phyloP scores from a whole-genome alignment of 2,113 vertebrate genomes.

The Oreotrochilus melanogaster region DNA sequence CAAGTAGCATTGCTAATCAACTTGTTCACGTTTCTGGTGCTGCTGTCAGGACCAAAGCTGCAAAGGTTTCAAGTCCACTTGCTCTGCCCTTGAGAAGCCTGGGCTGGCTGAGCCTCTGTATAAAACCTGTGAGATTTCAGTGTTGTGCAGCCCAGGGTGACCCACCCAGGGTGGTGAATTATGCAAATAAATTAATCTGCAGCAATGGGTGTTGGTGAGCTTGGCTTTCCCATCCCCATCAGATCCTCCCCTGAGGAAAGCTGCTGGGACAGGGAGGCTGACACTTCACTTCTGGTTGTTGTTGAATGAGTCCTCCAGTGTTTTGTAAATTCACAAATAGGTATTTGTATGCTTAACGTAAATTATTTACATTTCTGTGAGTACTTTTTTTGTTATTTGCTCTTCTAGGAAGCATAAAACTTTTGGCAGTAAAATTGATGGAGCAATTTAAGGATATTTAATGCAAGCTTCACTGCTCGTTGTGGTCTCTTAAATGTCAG shows the following conservation, averaged over 20 bases:
- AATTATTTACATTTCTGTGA: not conserved
- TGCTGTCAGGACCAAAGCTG: not conserved
- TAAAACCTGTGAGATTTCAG: accelerated
- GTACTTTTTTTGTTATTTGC: not conserved
- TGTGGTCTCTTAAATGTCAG: not conserved
- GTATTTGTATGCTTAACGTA: too few species aligned
- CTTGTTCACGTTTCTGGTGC: not conserved
- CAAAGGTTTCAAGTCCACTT: not conserved
- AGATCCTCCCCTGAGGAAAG: too few species aligned
- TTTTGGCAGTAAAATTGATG: not conserved
- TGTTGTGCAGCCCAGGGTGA: not conserved
- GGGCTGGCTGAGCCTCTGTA: not conserved
- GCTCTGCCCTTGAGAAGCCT: not conserved
- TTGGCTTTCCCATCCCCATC: not conserved
- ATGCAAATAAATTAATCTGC: not conserved
- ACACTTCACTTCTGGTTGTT: not conserved
- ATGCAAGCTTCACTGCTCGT: not conserved
- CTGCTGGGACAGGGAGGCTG: too few species aligned
- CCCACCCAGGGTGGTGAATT: accelerated
- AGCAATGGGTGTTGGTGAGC: not conserved
- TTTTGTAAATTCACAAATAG: not conserved
- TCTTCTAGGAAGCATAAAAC: not conserved
- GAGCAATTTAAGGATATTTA: not conserved
- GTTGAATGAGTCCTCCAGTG: not conserved
- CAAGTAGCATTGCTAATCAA: not conserved